A percentile compares a stretch with the other conserved stretches of the same genome.
These are phyloP conservation scores for Colossoma macropomum DNA, from an alignment of 2,113 vertebrate species.

Conservation along the genomic window DNA sequence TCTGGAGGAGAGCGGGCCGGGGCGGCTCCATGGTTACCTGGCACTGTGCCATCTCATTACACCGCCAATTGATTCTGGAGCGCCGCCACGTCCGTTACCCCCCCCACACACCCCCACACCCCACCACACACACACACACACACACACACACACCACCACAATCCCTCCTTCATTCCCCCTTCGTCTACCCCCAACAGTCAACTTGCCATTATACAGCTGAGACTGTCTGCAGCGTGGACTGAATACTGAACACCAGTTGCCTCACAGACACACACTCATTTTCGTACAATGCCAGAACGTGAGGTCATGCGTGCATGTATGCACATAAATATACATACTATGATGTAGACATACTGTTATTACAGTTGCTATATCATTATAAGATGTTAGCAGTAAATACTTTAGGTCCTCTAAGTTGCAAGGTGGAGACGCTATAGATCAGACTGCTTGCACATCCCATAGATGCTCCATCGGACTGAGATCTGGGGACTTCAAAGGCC, in stretches of 20 bases:
- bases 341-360: too few relatives aligned
- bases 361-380: too few relatives aligned
- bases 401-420: too few relatives aligned
- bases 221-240: slow-evolving; percentile 75
- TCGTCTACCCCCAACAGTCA: slow-evolving; percentile 57
- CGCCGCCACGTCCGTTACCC: slow-evolving; percentile 78
- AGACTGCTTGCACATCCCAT: too few relatives aligned
- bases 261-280: slow-evolving; percentile 56
- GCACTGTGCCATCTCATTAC: slow-evolving; percentile 83
- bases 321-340: too few relatives aligned
- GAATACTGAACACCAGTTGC: slow-evolving; percentile 55
- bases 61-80: slow-evolving; percentile 84
- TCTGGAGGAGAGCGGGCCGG: slow-evolving; percentile 74
- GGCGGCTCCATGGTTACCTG: slow-evolving; percentile 83
- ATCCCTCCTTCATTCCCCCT: slow-evolving; percentile 22
- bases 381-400: too few relatives aligned
- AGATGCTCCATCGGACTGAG: too few relatives aligned
- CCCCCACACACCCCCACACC: slow-evolving; percentile 42
- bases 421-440: too few relatives aligned
- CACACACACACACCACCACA: slow-evolving; percentile 44
- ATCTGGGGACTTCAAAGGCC: too few relatives aligned
- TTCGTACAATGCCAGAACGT: background rate
- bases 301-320: background rate
- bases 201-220: slow-evolving; percentile 75
- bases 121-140: slow-evolving; percentile 40